Evolutionary conservation across 2,888 invertebrate species (phyloP), one percentile per base, ranked within the genome.

Genomic region (Xanthostigma xanthostigma): DNA sequence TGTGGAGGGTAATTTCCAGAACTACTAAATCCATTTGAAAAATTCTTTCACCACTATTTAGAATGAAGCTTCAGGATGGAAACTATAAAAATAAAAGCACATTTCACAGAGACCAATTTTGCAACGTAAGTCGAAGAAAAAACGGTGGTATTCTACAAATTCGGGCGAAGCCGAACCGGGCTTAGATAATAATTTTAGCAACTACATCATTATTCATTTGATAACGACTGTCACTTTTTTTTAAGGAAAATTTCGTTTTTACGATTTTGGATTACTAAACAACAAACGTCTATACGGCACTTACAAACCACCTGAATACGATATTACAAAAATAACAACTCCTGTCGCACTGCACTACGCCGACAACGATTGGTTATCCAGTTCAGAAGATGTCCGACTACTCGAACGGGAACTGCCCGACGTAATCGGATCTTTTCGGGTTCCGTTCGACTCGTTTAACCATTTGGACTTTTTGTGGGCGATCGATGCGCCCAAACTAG

Each of bases 401-500:
- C 60, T 82, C 27, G 72, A 70, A 39, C 62, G 58, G 10, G 68
- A 69, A 60, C 70, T 74, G 52, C 76, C 72, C 49, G 77, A 70
- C 55, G 66, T 73, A 41, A 69, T 75, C 3, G 74, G 73, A 11
- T 69, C 73, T 53, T 76, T 75, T 62, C 63, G 71, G 41, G 71
- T 84, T 9, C 70, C 75, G 0, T 64, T 73, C 57, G 57, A 65
- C 2, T 64, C 65, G 8, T 84, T 82, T 58, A 81, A 76, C 59
- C 84, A 85, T 60, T 59, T 84, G 51, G 84, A 85, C 27, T 75
- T 69, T 53, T 41, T 74, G 9, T 71, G 68, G 66, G 73, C 67
- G 0, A 68, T 59, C 12, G 65, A 73, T 53, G 64, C 62, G 0
- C 59, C 63, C 35, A 54, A 52, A 9, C 55, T 71, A 14, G 49